Evolutionary conservation across 2,888 invertebrate genomes (phyloP).

Genomic region (Aleiodes leptofemur): DNA sequence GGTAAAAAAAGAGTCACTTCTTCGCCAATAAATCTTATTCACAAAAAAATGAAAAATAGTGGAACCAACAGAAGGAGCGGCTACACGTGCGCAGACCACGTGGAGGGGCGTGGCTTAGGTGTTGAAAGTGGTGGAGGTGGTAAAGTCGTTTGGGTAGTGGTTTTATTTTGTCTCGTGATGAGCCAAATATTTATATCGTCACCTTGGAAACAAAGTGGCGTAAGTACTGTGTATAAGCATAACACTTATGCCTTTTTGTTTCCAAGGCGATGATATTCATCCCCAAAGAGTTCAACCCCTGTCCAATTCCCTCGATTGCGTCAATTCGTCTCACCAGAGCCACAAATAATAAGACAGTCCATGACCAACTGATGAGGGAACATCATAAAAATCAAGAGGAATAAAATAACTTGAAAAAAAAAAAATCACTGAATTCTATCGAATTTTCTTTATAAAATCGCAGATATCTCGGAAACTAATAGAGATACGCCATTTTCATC

Average conservation of each 20-base stretch:
- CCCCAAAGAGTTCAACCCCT: background rate
- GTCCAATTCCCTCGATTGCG: background rate
- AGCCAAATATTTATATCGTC: conserved; percentile 4
- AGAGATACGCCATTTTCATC: no score
- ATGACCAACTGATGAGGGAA: conserved; percentile 41
- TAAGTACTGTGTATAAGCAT: no score
- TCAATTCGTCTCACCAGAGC: conserved; percentile 26
- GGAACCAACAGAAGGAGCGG: conserved; percentile 48
- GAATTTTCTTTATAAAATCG: no score
- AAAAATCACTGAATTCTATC: no score
- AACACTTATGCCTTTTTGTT: no score
- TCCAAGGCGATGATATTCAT: background rate
- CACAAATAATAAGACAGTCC: conserved; percentile 5
- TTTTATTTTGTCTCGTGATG: conserved; percentile 43
- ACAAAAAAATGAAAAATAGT: conserved; percentile 9
- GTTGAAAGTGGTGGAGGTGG: conserved; percentile 47
- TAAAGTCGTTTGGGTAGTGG: conserved; percentile 39
- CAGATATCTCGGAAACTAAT: no score
- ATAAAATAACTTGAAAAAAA: background rate
- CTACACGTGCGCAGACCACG: conserved; percentile 62
- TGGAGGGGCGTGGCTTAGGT: conserved; percentile 67
- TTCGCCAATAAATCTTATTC: background rate
- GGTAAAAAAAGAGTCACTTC: no score
- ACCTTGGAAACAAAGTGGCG: no score
- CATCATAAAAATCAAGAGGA: background rate